A percentile compares a stretch with the other conserved stretches of the same genome.
These are phyloP conservation scores for Scaptomyza flava DNA, from an alignment of 2,888 invertebrate species.

Conservation along the genomic window DNA sequence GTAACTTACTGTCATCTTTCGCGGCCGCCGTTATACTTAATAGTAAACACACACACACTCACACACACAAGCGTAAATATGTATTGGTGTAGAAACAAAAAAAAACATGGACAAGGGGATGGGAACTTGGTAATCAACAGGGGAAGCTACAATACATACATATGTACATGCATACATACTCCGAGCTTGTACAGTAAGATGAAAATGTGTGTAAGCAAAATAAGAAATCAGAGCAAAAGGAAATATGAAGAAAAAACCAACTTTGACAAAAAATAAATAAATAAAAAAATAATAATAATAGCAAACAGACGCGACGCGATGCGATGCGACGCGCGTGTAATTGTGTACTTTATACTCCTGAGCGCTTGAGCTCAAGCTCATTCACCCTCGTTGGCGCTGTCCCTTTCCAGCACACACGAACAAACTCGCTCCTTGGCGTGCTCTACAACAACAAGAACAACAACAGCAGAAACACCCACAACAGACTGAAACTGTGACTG, in stretches of 20 bases:
- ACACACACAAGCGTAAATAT: background rate
- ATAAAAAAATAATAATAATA: conserved; percentile 15
- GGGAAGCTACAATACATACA: background rate
- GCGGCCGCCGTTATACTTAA: conserved; percentile 6
- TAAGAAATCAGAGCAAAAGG: conserved; percentile 42
- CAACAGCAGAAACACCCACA: conserved; percentile 61
- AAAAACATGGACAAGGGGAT: conserved; percentile 12
- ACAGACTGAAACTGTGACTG: conserved; percentile 36
- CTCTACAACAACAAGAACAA: conserved; percentile 14
- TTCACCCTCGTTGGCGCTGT: conserved; percentile 48
- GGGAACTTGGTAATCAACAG: background rate
- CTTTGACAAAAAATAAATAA: conserved; percentile 14
- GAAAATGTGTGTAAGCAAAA: conserved; percentile 39
- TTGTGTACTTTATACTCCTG: conserved; percentile 65
- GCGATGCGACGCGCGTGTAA: conserved; percentile 47
- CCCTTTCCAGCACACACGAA: conserved; percentile 44
- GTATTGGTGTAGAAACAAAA: background rate
- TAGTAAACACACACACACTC: conserved; percentile 1
- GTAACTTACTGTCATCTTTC: conserved; percentile 8
- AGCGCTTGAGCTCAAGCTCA: conserved; percentile 22
- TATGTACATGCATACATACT: background rate
- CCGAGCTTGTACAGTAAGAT: conserved; percentile 27
- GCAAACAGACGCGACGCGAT: conserved; percentile 37
- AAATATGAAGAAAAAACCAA: conserved; percentile 35
- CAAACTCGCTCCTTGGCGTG: conserved; percentile 11